Base-by-base conservation (phyloP, 2,113 vertebrate genomes). In the Syngnathoides biaculeatus region DNA sequence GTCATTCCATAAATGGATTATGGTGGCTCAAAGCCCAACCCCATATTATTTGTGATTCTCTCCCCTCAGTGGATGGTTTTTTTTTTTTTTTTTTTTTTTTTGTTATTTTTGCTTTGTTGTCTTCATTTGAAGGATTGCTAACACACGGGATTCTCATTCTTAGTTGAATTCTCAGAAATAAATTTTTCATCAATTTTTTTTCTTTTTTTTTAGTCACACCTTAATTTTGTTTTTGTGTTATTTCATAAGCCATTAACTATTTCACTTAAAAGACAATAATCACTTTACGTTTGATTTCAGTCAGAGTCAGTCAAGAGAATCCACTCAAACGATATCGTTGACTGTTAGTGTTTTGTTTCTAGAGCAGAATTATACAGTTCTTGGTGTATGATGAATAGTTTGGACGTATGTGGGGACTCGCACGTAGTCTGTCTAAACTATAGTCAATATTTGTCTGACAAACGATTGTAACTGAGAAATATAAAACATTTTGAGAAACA, bases 1-100 rank as follows among this genome's bases (percentile, higher is more conserved):
- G 53, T 27, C 67, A 64, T 75, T 83, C 68, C 70, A 60, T 43
- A 65, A 69, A 20, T 40, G n/a, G 8, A 11, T 11, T 17, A 19
- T 30, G 26, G 26, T 17, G 8, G 26, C 26, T 30, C 26, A 17
- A 14, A 27, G n/a, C 9, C 12, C 4, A 4, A 8, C 48, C 20
- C 19, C 48, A n/a, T n/a, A 20, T n/a, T 20, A 50, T 50, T 50
- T 50, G 48, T 12, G 5, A 50, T n/a, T n/a, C 17, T n/a, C 48
- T 50, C n/a, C n/a, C n/a, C n/a, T n/a, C n/a, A n/a, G n/a, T n/a
- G n/a, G n/a, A n/a, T 35, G 0, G 30, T 35, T 50, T 50, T 8
- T 50, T 50, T 9, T 50, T 52, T 11, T 50, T 20, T 3, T 15
- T 17, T 15, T 26, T 9, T 14, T 56, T 22, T 27, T 13, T n/a